Conservation (phyloP, 2,888 invertebrate species). For the Mylabris sibirica region DNA sequence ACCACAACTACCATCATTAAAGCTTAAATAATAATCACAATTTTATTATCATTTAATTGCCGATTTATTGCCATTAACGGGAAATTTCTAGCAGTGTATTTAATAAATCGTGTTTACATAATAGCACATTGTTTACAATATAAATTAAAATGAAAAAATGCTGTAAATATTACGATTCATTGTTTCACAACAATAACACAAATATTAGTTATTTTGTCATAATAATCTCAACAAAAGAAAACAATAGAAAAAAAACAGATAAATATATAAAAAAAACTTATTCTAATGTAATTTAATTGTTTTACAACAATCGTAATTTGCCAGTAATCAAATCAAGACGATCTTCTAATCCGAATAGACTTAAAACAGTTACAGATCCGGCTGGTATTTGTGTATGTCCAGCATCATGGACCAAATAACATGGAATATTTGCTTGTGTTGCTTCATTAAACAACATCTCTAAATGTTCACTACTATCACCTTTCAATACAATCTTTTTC, state of each 20-base stretch:
- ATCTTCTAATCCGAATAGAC: conserved; percentile 62
- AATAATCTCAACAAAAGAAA: neutral
- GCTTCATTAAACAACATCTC: conserved; percentile 56
- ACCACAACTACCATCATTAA: too few species aligned
- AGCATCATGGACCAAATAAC: conserved; percentile 54
- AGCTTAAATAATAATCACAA: neutral
- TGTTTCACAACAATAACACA: too few species aligned
- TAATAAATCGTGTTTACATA: too few species aligned
- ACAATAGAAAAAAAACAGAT: neutral
- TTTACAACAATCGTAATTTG: conserved; percentile 42
- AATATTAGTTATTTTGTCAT: too few species aligned
- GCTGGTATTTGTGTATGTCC: conserved; percentile 61
- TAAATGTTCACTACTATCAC: conserved; percentile 57
- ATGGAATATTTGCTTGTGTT: conserved; percentile 49
- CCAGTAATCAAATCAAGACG: conserved; percentile 59
- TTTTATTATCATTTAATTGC: neutral
- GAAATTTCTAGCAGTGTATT: neutral
- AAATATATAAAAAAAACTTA: neutral
- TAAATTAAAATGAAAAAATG: too few species aligned
- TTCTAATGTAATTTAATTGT: neutral
- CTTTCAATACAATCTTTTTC: conserved; percentile 61
- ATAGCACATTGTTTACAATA: too few species aligned
- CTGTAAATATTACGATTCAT: too few species aligned
- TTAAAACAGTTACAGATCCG: conserved; percentile 62
- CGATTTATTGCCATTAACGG: neutral